Evolutionary conservation across 2,888 invertebrate species (phyloP), one percentile per base, ranked within the genome.

Genomic region (Operophtera brumata): DNA sequence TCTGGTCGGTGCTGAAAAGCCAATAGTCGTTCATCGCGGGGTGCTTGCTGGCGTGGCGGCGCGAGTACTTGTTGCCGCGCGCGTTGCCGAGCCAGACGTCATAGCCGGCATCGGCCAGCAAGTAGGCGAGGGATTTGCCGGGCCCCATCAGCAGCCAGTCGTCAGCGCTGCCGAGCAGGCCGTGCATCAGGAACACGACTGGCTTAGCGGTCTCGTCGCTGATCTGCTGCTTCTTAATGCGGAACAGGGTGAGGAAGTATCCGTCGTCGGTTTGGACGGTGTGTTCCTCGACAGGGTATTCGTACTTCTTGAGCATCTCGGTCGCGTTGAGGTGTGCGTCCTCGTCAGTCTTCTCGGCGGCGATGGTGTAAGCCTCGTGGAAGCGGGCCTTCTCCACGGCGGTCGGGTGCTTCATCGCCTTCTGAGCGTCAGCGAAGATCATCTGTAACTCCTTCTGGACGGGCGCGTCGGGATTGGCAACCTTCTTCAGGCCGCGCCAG

Each of bases 101-200:
- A 65, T 77, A 84, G 52, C 86, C 87, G 35, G 80, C 81, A 59
- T 87, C 84, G 25, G 82, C 70, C 11, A 90, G 75, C 57, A 80
- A 63, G 70, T 80, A 89, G 14, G 86, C 80, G 34, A 90, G 82
- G 0, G 87, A 83, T 57, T 92, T 91, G 52, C 90, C 81, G 0
- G 92, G 92, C 11, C 93, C 92, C 76, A 93, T 92, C 58, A 94
- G 81, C 3, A 95, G 83, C 92, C 93, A 96, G 74, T 93, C 92
- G 26, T 93, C 91, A 0, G 94, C 92, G 61, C 92, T 92, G 40
- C 92, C 92, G n/a, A 94, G 75, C 2, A 96, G 76, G 5, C 95
- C 93, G 72, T 93, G 93, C 82, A 92, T 86, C 35, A 94, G 64
- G 55, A 93, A 83, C 0, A 91, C 91, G 1, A 87, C 89, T 6